phyloP scores from a whole-genome alignment of 2,888 invertebrate species.

The Anagyrus pseudococci region DNA sequence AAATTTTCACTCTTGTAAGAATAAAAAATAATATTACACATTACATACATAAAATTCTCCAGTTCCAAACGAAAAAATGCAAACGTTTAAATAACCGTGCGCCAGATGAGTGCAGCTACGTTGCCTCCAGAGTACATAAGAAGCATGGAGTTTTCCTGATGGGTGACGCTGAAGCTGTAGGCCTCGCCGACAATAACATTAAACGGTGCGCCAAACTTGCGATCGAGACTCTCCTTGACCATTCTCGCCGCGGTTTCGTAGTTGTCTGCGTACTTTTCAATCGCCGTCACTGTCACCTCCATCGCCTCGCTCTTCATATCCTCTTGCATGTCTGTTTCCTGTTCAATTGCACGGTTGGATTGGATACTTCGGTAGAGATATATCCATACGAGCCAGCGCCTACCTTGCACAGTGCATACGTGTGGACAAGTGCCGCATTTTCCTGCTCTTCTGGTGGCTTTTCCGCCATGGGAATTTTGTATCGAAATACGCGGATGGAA shows the following conservation, averaged over 20 bases:
- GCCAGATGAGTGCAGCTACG: slow-evolving; percentile 67
- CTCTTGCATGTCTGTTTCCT: slow-evolving; percentile 81
- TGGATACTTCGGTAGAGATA: neutral
- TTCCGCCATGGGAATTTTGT: too few relatives aligned
- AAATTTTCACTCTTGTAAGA: slow-evolving; percentile 11
- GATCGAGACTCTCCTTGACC: slow-evolving; percentile 95
- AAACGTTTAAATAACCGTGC: slow-evolving; percentile 48
- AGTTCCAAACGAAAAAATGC: slow-evolving; percentile 1
- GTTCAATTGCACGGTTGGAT: too few relatives aligned
- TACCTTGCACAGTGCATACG: slow-evolving; percentile 85
- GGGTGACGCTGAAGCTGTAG: slow-evolving; percentile 91
- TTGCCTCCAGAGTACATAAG: slow-evolving; percentile 93
- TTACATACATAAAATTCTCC: neutral
- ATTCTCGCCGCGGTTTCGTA: slow-evolving; percentile 85
- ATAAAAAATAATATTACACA: neutral
- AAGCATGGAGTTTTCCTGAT: slow-evolving; percentile 85
- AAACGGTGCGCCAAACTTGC: slow-evolving; percentile 82
- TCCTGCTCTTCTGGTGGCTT: slow-evolving; percentile 68
- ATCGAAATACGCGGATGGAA: too few relatives aligned
- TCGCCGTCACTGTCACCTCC: slow-evolving; percentile 90
- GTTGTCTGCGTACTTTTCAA: slow-evolving; percentile 87
- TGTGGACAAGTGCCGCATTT: slow-evolving; percentile 67
- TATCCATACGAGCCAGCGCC: slow-evolving; percentile 34
- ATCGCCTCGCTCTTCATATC: slow-evolving; percentile 91
- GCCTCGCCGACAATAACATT: slow-evolving; percentile 96